Percentiles rank a stretch among this genome's conserved stretches.
Conservation (phyloP, 1,140 invertebrate species). For the Mizuhopecten yessoensis region DNA sequence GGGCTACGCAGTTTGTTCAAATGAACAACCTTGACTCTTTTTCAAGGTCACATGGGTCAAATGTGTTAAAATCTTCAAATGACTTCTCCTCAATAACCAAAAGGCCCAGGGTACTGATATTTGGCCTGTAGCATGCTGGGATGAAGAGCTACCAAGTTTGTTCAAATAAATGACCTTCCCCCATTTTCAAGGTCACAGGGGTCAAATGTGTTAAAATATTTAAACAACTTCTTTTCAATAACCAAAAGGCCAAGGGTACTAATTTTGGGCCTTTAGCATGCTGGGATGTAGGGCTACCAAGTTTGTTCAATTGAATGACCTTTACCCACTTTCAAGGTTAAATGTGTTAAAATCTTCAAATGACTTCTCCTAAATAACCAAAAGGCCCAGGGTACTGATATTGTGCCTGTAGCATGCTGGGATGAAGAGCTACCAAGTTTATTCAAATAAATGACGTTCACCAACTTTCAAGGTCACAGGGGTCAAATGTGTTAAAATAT, state of each 20-base stretch:
- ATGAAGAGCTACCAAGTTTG: background rate
- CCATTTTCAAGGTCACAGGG: too few species aligned
- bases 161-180: background rate
- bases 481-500: background rate
- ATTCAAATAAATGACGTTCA: slow-evolving; percentile 16
- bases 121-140: background rate
- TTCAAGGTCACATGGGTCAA: too few species aligned
- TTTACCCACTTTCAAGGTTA: too few species aligned
- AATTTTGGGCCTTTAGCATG: background rate
- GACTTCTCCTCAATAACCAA: too few species aligned
- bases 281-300: background rate
- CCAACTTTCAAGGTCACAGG: background rate
- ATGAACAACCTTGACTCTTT: too few species aligned
- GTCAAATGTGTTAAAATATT: too few species aligned
- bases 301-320: too few species aligned
- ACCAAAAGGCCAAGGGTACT: background rate
- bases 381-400: background rate
- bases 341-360: slow-evolving; percentile 1
- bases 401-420: background rate
- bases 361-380: background rate
- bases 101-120: too few species aligned
- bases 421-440: background rate
- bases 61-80: too few species aligned
- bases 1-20: too few species aligned
- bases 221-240: background rate